phyloP scores from a whole-genome alignment of 1,140 invertebrate species.

The Pinna nobilis region DNA sequence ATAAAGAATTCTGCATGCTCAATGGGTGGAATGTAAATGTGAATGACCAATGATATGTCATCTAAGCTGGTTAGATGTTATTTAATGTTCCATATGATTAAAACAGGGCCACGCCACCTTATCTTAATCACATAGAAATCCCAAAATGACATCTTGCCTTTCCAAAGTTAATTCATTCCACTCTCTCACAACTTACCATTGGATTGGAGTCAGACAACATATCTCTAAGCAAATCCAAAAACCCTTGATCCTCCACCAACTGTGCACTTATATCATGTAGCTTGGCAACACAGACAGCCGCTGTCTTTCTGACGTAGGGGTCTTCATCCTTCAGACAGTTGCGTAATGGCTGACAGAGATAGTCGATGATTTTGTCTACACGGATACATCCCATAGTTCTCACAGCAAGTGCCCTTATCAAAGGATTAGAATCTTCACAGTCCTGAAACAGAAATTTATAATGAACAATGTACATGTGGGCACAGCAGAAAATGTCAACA shows the following conservation, averaged over 20 bases:
- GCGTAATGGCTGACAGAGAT: conserved; percentile 97
- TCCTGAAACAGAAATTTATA: conserved; percentile 81
- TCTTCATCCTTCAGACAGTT: conserved; percentile 99
- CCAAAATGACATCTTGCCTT: too few relatives aligned
- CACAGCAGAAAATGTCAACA: too few relatives aligned
- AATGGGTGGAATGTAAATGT: too few relatives aligned
- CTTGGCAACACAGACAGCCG: conserved; percentile 99
- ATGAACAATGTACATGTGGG: too few relatives aligned
- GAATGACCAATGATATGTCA: too few relatives aligned
- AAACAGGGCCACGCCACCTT: too few relatives aligned
- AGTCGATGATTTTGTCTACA: conserved; percentile 99
- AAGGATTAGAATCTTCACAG: conserved; percentile 99
- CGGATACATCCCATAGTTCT: conserved; percentile 99
- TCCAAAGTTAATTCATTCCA: too few relatives aligned
- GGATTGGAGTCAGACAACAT: conserved; percentile 99
- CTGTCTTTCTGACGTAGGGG: conserved; percentile 99
- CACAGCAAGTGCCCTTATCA: conserved; percentile 98
- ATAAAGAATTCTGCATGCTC: too few relatives aligned
- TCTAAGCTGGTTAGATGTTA: too few relatives aligned
- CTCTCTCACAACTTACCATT: conserved; percentile 94
- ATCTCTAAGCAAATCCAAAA: conserved; percentile 97
- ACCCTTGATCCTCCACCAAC: conserved; percentile 98
- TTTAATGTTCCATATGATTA: too few relatives aligned
- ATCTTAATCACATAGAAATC: too few relatives aligned
- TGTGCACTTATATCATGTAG: conserved; percentile 98